Conservation (phyloP, 2,888 invertebrate species). For the Noctua comes region DNA sequence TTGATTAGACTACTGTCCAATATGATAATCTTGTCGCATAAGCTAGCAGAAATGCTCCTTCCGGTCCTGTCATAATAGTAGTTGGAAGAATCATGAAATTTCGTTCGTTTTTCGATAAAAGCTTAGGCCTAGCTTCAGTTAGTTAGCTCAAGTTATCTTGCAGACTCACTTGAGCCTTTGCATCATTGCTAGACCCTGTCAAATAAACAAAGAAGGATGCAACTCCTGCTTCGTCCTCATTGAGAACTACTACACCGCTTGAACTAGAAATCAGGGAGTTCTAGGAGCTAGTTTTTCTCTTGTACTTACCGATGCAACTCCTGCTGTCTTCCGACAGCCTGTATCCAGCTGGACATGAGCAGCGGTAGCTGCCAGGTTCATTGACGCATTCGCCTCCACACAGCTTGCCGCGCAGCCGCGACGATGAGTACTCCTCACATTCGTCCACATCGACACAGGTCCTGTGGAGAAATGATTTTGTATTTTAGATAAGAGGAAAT, state of each 20-base stretch:
- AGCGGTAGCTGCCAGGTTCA: constrained; percentile 96
- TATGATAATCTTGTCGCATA: not conserved
- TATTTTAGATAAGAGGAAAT: not conserved
- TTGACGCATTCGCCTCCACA: constrained; percentile 98
- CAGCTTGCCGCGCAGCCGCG: constrained; percentile 90
- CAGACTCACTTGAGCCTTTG: not conserved
- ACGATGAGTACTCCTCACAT: constrained; percentile 87
- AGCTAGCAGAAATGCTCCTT: not conserved
- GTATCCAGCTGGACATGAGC: constrained; percentile 96
- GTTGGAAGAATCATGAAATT: not conserved
- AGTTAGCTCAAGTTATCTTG: not conserved
- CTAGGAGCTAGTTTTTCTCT: not conserved
- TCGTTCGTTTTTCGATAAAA: not conserved
- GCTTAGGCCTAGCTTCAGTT: not conserved
- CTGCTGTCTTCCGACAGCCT: constrained; percentile 93
- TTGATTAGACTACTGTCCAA: not conserved
- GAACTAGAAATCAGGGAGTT: not conserved
- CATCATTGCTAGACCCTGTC: not conserved
- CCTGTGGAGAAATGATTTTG: constrained; percentile 76
- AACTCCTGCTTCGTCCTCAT: not conserved
- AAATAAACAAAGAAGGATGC: not conserved
- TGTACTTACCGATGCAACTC: constrained; percentile 94
- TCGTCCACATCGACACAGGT: constrained; percentile 95
- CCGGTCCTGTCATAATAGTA: too few relatives aligned
- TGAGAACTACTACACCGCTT: not conserved